Evolutionary conservation across 2,797 vertebrate genomes (phyloP).

Genomic region (Megalops cyprinoides): DNA sequence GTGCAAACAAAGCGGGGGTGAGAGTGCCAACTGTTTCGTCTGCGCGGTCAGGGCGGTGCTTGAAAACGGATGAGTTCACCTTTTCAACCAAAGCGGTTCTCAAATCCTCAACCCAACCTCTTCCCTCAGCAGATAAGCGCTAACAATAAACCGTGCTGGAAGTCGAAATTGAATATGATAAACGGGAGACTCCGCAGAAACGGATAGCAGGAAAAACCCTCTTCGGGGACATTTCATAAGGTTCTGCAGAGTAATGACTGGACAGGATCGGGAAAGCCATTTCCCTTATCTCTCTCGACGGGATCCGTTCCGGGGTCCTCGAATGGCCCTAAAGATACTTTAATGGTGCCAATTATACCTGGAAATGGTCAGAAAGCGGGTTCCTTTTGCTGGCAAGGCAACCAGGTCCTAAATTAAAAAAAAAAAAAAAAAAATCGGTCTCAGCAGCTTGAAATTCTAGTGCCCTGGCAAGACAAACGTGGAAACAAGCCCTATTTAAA

Average conservation of each 20-base stretch:
- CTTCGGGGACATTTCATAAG: background rate
- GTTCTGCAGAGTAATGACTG: background rate
- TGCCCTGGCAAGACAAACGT: background rate
- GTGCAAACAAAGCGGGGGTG: background rate
- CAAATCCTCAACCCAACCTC: background rate
- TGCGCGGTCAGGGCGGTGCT: background rate
- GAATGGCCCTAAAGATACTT: background rate
- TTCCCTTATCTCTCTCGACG: constrained; percentile 15
- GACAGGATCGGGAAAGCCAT: constrained; percentile 8
- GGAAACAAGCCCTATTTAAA: constrained; percentile 28
- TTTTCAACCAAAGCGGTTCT: background rate
- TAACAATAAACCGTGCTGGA: background rate
- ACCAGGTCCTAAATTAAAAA: background rate
- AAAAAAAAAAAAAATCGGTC: constrained; percentile 34
- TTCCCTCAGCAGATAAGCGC: background rate
- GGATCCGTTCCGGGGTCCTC: background rate
- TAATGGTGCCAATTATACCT: constrained; percentile 3
- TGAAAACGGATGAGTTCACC: background rate
- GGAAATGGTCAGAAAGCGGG: background rate
- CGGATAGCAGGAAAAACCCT: constrained; percentile 1
- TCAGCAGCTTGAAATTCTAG: constrained; percentile 24
- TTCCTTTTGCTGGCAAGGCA: constrained; percentile 15
- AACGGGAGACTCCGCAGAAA: constrained; percentile 13
- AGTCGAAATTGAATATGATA: constrained; percentile 21
- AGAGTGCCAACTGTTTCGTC: background rate